phyloP scores from a whole-genome alignment of 1,140 invertebrate genomes.

The Mizuhopecten yessoensis region DNA sequence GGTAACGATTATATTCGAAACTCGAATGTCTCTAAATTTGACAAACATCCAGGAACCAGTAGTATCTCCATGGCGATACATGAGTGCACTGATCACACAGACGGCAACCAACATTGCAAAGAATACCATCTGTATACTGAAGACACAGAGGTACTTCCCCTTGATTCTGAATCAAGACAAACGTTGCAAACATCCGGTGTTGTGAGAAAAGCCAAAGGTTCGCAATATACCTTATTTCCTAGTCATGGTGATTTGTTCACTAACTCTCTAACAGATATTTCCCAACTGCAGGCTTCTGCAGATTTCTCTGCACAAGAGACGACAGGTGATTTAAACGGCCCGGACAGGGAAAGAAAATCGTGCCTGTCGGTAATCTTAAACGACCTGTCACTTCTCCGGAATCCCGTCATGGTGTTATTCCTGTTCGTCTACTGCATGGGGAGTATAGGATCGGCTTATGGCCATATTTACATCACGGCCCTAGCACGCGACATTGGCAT shows the following conservation, averaged over 20 bases:
- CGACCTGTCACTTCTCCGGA: constrained; percentile 45
- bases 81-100: background rate
- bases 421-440: constrained; percentile 40
- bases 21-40: background rate
- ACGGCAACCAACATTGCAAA: background rate
- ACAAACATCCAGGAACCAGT: background rate
- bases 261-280: background rate
- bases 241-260: background rate
- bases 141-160: background rate
- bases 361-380: background rate
- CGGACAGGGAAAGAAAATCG: background rate
- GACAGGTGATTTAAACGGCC: background rate
- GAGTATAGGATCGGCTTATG: background rate
- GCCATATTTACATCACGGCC: constrained; percentile 45
- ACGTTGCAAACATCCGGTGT: background rate
- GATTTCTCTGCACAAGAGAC: background rate
- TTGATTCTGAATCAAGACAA: background rate
- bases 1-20: background rate
- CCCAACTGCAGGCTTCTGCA: background rate
- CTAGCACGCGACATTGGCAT: constrained; percentile 44
- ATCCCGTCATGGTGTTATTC: constrained; percentile 13
- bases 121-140: background rate
- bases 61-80: background rate
- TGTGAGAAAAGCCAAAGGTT: background rate
- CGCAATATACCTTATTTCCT: background rate